Base-by-base conservation (phyloP, 2,797 vertebrate species). In the Enteromius anoplus region DNA sequence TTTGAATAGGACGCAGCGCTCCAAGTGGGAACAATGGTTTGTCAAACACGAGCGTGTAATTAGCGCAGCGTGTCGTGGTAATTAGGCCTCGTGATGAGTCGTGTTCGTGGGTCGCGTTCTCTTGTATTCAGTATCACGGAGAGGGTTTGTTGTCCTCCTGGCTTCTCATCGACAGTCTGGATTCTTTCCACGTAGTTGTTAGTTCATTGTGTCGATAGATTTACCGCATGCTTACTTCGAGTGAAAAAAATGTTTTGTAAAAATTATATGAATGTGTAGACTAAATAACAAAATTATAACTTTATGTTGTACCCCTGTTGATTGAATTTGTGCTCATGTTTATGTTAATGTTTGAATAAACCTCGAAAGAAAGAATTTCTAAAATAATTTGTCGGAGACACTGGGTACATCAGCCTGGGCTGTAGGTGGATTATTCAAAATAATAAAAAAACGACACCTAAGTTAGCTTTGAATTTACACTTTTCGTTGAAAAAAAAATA, bases 321-420 rank as follows among this genome's bases (percentile, higher is more conserved):
- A 92, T 93, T 91, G 84, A 91, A 90, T 89, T 34, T 88, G 87
- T 94, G 89, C 88, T 89, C 86, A 85, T 95, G 93, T 93, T 93
- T 91, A 92, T 93, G 91, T 88, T 90, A 89, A 93, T 89, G 93
- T 92, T 93, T 94, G 91, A 95, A 94, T 95, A 95, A 95, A 95
- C 87, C 90, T 88, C 88, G 91, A 86, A 93, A 92, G 90, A 83
- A 90, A 84, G 89, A 86, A 75, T 91, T 92, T 89, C 91, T 90
- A 90, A 88, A 88, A 91, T 42, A 37, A 55, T 69, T 55, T 12
- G 14, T 60, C 12, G 23, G 19, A 42, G 49, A 29, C 8, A 51
- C 12, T 5, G 42, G 5, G 7, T 17, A 42, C 19, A 42, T 81
- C 8, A 40, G 7, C 37, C 6, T 26, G 14, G n/a, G 21, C 45